Evolutionary conservation across 2,888 invertebrate genomes (phyloP).

Genomic region (Embidobia sp.): DNA sequence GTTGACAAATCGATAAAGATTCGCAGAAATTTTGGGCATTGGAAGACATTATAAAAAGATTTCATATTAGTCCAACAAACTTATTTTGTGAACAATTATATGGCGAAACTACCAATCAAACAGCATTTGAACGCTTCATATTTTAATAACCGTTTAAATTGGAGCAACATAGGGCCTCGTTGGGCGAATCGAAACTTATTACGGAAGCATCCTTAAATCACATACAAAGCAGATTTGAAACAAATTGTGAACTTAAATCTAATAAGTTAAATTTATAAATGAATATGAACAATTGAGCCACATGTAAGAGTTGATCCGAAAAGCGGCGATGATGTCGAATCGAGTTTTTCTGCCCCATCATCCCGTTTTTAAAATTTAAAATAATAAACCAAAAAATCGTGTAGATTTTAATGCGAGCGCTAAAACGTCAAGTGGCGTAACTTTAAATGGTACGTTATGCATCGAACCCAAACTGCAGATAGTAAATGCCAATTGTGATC

Average conservation of each 20-base stretch:
- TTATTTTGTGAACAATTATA: slow-evolving; percentile 13
- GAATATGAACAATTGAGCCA: slow-evolving; percentile 11
- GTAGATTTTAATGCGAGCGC: slow-evolving; percentile 30
- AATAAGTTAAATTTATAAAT: not conserved
- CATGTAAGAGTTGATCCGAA: not conserved
- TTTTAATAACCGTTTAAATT: slow-evolving; percentile 16
- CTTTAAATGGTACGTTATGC: slow-evolving; percentile 10
- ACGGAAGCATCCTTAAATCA: slow-evolving; percentile 1
- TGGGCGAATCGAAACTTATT: slow-evolving; percentile 8
- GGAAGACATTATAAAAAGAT: not conserved
- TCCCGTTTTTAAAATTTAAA: slow-evolving; percentile 1
- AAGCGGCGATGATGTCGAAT: not conserved
- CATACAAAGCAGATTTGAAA: not conserved
- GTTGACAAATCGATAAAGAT: not conserved
- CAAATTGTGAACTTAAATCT: not conserved
- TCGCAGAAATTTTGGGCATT: slow-evolving; percentile 11
- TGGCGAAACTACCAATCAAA: not conserved
- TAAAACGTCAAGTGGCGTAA: slow-evolving; percentile 3
- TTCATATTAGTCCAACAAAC: not conserved
- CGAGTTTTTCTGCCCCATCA: slow-evolving; percentile 35
- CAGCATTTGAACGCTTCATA: not conserved
- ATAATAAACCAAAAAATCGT: slow-evolving; percentile 7
- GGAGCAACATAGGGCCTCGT: not conserved
- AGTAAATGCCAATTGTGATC: not conserved
- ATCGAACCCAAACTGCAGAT: slow-evolving; percentile 21